phyloP scores from a whole-genome alignment of 2,888 invertebrate genomes.

The Heliconius charithonia region DNA sequence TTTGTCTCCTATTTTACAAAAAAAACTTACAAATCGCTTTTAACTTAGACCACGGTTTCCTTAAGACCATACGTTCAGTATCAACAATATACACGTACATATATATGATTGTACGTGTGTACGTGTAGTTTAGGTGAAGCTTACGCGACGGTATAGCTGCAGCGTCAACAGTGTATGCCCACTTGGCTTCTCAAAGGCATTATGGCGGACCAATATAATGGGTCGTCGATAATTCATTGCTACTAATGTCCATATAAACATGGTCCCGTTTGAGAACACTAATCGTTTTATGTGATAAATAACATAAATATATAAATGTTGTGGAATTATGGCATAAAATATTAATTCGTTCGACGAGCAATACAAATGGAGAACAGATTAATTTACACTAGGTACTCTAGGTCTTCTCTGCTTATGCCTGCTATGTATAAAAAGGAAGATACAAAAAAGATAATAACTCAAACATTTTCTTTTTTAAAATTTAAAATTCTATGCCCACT shows the following conservation, averaged over 20 bases:
- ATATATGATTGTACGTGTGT: not conserved
- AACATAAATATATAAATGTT: no score
- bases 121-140: constrained; percentile 23
- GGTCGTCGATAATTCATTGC: constrained; percentile 14
- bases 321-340: no score
- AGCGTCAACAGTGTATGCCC: constrained; percentile 25
- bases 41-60: constrained; percentile 30
- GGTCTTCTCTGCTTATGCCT: no score
- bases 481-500: no score
- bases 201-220: constrained; percentile 25
- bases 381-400: no score
- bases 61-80: constrained; percentile 38
- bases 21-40: not conserved
- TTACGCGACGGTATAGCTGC: constrained; percentile 34
- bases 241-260: constrained; percentile 5
- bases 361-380: no score
- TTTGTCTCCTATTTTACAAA: not conserved
- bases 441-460: no score
- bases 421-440: no score
- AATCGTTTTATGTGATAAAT: constrained; percentile 5
- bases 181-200: constrained; percentile 31
- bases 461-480: no score
- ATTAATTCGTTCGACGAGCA: no score
- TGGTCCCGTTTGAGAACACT: not conserved
- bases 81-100: constrained; percentile 25